Evolutionary conservation across 2,888 invertebrate species (phyloP).

Genomic region (Nysson spinosus): DNA sequence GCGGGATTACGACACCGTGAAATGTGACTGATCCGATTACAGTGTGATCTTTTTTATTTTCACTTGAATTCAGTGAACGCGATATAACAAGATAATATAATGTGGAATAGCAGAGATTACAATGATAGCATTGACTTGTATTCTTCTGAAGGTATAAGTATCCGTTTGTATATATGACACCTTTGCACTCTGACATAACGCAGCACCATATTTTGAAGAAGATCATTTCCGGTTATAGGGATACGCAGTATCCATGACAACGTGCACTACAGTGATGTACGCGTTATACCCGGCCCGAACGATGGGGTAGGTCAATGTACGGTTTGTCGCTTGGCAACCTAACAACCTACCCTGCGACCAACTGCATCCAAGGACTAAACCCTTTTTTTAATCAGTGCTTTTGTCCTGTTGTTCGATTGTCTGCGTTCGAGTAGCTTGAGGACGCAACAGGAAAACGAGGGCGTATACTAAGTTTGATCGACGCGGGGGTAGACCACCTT

Average conservation of each 20-base stretch:
- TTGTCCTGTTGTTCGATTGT: conserved; percentile 61
- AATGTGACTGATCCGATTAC: too few relatives aligned
- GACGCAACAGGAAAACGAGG: conserved; percentile 16
- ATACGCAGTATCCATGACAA: conserved; percentile 61
- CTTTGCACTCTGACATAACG: background rate
- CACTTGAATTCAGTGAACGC: too few relatives aligned
- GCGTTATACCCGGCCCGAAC: conserved; percentile 43
- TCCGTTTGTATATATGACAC: too few relatives aligned
- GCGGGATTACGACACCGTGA: background rate
- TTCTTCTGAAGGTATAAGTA: too few relatives aligned
- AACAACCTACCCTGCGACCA: conserved; percentile 64
- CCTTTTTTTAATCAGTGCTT: conserved; percentile 60
- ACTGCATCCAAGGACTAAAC: conserved; percentile 57
- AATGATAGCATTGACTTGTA: too few relatives aligned
- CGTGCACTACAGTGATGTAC: conserved; percentile 45
- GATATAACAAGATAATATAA: too few relatives aligned
- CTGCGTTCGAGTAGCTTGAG: conserved; percentile 44
- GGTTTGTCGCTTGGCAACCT: conserved; percentile 70
- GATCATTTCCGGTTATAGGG: conserved; percentile 55
- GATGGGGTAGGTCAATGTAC: conserved; percentile 68
- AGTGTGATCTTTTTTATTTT: too few relatives aligned
- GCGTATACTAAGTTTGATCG: conserved; percentile 33
- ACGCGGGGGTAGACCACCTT: conserved; percentile 28
- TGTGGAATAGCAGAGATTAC: too few relatives aligned
- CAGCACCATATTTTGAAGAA: conserved; percentile 37